These are phyloP conservation scores for Buceros bicornis DNA, from an alignment of 2,797 vertebrate genomes.

Conservation along the genomic window DNA sequence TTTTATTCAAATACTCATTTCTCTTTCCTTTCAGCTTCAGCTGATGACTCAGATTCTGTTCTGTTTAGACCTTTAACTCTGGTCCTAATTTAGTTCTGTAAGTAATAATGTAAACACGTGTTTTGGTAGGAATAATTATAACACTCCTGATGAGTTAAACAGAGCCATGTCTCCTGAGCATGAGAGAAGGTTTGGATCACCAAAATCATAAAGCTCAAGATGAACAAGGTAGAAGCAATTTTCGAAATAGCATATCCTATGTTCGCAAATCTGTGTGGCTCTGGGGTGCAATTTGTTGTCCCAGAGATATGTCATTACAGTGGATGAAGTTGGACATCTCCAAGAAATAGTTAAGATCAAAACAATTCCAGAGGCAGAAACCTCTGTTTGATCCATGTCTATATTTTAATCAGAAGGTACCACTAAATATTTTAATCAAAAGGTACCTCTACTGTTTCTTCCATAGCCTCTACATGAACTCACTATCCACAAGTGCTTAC, in stretches of 20 bases:
- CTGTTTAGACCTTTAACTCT: background rate
- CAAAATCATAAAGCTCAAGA: background rate
- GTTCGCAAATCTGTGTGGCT: background rate
- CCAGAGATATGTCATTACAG: background rate
- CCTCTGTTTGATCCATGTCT: background rate
- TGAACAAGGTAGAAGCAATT: background rate
- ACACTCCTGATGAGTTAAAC: background rate
- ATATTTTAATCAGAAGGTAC: too few relatives aligned
- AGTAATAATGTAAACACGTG: background rate
- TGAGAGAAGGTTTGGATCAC: background rate
- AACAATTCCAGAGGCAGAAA: background rate
- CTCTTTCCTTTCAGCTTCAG: background rate
- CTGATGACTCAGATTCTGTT: background rate
- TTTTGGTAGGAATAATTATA: background rate
- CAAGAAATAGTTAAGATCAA: background rate
- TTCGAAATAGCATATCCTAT: background rate
- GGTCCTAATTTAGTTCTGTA: background rate
- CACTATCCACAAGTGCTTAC: background rate
- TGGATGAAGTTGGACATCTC: background rate
- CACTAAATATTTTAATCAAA: background rate
- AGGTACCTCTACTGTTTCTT: background rate
- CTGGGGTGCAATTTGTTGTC: background rate
- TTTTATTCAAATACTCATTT: background rate
- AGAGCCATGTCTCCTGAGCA: rapidly evolving
- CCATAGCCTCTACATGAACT: background rate